Conservation (phyloP, 2,888 invertebrate genomes). For the Orthosia incerta region DNA sequence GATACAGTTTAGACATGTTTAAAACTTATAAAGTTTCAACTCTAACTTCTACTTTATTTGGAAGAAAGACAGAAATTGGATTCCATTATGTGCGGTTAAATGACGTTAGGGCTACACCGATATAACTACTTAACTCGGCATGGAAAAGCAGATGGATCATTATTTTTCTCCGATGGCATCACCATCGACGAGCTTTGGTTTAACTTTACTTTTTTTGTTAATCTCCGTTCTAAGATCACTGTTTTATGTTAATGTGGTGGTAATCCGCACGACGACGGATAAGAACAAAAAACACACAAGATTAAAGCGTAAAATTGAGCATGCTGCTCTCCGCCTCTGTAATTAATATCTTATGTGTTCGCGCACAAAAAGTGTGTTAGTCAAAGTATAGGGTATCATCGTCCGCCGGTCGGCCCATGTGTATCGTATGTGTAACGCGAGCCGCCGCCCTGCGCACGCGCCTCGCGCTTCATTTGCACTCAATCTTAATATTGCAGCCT, state of each 20-base stretch:
- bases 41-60: not conserved
- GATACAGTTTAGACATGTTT: not conserved
- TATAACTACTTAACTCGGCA: not conserved
- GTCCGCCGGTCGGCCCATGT: constrained; percentile 67
- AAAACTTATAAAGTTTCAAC: not conserved
- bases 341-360: constrained; percentile 87
- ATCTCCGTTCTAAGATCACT: constrained; percentile 49
- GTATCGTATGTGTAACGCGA: constrained; percentile 77
- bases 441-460: constrained; percentile 82
- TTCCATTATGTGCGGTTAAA: constrained; percentile 8
- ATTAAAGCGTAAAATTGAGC: constrained; percentile 85
- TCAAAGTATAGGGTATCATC: constrained; percentile 71
- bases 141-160: constrained; percentile 1
- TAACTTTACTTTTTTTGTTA: constrained; percentile 19
- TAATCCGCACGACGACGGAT: constrained; percentile 54
- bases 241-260: constrained; percentile 58
- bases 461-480: constrained; percentile 86
- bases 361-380: constrained; percentile 79
- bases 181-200: constrained; percentile 5
- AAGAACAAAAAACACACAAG: constrained; percentile 71
- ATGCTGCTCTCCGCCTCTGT: constrained; percentile 82
- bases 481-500: constrained; percentile 88
- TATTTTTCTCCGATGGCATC: not conserved
- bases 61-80: not conserved
- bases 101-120: not conserved